These are phyloP conservation scores for Tangara arthus DNA, from an alignment of 2,797 vertebrate genomes.

Conservation along the genomic window DNA sequence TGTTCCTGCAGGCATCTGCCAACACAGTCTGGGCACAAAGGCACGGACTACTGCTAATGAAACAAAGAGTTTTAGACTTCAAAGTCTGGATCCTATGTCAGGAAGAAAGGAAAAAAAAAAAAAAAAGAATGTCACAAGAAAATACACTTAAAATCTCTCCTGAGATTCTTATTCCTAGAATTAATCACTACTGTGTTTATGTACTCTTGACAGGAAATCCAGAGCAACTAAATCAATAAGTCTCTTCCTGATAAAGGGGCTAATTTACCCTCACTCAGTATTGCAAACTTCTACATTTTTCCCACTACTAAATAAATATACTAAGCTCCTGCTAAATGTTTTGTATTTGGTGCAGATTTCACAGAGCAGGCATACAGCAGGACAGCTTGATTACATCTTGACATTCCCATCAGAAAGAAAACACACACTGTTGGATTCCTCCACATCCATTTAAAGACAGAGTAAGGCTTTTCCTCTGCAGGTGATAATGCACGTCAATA, in stretches of 20 bases:
- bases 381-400: not conserved
- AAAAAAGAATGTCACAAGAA: not conserved
- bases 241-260: not conserved
- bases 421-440: not conserved
- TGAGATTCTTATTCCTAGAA: not conserved
- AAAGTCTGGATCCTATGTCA: not conserved
- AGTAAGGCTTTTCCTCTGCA: slow-evolving; percentile 1
- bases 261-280: not conserved
- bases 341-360: not conserved
- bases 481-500: not conserved
- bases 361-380: not conserved
- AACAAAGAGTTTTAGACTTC: not conserved
- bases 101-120: not conserved
- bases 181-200: not conserved
- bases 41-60: not conserved
- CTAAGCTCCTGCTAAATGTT: not conserved
- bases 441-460: not conserved
- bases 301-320: not conserved
- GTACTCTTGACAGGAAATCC: not conserved
- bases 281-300: not conserved
- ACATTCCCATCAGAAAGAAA: not conserved
- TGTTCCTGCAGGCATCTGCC: not conserved
- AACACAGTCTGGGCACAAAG: not conserved
- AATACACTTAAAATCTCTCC: not conserved
- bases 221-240: not conserved